Evolutionary conservation across 2,888 invertebrate species (phyloP), one percentile per base, ranked within the genome.

Genomic region (Catocala sponsa): DNA sequence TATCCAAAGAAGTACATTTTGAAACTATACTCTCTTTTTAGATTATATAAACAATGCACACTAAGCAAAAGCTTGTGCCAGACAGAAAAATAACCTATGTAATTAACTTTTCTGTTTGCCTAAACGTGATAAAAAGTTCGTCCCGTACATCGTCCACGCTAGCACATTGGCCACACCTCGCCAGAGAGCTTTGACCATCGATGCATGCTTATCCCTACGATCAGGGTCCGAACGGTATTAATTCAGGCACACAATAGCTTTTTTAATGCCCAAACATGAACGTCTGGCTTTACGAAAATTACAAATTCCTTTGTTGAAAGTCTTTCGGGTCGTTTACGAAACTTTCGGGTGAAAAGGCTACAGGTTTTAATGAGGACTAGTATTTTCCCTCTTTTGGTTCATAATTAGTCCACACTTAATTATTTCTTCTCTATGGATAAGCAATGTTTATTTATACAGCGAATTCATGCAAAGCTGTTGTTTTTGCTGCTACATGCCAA

Each of bases 181-280:
- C 6, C 35, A 5, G 44, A 50, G 52, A 56, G 67, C 78, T 78
- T 77, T 78, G 78, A 79, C 77, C 70, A 79, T 54, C 73, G 78
- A 76, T 66, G 78, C 75, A 79, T 79, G 70, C 68, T 64, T 64
- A 63, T 70, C 68, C 70, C 59, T 59, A 68, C 55, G 74, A 72
- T 78, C 72, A 63, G 58, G 66, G 69, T 59, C 68, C 65, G 53
- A 49, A 25, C 68, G 51, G 58, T 72, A 76, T 74, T 76, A 74
- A 74, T 79, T 72, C 67, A 61, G 64, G 65, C 63, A 60, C 65
- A 74, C 72, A 76, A 76, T 74, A 77, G 68, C 65, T 74, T 78
- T 78, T 78, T 79, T 70, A 78, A 78, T 76, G 68, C 66, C 63
- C 66, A 64, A 61, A 72, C 79, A 68, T 57, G 54, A 33, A 59